Percentiles rank a stretch among this genome's conserved stretches.
phyloP scores from a whole-genome alignment of 2,797 vertebrate genomes.

The Acanthis flammea region DNA sequence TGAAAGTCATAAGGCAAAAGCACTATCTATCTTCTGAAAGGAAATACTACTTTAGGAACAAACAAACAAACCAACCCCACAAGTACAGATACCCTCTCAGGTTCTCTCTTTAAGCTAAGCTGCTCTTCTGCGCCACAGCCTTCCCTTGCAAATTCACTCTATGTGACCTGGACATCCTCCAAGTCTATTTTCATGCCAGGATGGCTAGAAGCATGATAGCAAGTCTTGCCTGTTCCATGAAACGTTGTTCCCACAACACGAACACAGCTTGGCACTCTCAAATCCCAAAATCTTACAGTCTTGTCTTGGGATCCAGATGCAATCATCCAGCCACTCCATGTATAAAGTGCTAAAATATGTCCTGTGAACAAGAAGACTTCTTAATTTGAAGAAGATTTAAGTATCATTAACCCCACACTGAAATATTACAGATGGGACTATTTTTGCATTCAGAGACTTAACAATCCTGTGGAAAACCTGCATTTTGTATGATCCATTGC shows the following conservation, averaged over 20 bases:
- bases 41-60: not conserved
- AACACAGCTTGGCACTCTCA: slow-evolving; percentile 95
- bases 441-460: not conserved
- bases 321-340: slow-evolving; percentile 98
- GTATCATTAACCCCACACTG: not conserved
- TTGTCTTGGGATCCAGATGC: slow-evolving; percentile 98
- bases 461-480: not conserved
- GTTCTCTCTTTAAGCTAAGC: not conserved
- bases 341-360: slow-evolving; percentile 95
- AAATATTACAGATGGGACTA: not conserved
- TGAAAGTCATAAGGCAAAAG: not conserved
- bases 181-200: not conserved
- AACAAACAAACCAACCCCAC: not conserved
- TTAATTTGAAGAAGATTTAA: not conserved
- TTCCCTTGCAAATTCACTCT: not conserved
- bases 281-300: slow-evolving; percentile 97
- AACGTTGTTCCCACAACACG: slow-evolving; percentile 92
- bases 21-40: not conserved
- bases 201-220: not conserved
- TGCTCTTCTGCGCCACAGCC: not conserved
- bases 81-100: not conserved
- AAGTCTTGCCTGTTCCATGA: slow-evolving; percentile 87
- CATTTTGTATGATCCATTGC: not conserved
- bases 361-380: slow-evolving; percentile 72
- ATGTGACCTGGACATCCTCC: not conserved